These are phyloP conservation scores for Pomacea canaliculata DNA, from an alignment of 2,888 invertebrate genomes.

Conservation along the genomic window DNA sequence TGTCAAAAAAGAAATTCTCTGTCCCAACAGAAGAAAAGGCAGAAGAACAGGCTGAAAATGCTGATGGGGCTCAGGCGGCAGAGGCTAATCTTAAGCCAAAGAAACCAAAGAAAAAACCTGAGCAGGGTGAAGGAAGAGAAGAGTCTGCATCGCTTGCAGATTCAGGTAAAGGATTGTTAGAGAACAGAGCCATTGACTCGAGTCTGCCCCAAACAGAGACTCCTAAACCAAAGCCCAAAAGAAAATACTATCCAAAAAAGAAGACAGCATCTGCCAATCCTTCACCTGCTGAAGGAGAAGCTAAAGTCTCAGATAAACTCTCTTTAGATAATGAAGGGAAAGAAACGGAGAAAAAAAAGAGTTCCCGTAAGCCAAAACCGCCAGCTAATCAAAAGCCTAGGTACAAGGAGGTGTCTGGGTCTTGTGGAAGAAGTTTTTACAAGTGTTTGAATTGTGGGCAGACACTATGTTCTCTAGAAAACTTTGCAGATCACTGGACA, in stretches of 20 bases:
- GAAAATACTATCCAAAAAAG: constrained; percentile 24
- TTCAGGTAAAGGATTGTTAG: too few species aligned
- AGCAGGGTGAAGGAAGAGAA: background rate
- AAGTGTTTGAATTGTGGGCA: constrained; percentile 34
- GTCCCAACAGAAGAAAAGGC: background rate
- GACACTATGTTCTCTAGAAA: constrained; percentile 36
- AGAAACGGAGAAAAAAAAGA: constrained; percentile 8
- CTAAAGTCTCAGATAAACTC: background rate
- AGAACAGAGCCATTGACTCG: too few species aligned
- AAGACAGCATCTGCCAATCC: constrained; percentile 3
- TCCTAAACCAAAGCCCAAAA: constrained; percentile 21
- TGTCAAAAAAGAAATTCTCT: constrained; percentile 3
- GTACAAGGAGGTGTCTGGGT: constrained; percentile 34
- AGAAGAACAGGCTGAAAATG: background rate
- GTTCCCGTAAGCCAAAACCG: background rate
- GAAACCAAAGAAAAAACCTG: background rate
- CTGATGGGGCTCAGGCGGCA: background rate
- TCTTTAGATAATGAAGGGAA: background rate
- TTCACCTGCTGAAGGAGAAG: background rate
- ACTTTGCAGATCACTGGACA: constrained; percentile 33
- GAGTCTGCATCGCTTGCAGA: background rate
- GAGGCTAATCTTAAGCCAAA: background rate
- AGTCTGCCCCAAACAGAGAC: background rate
- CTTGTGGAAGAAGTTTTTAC: constrained; percentile 35
- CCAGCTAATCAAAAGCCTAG: constrained; percentile 16